Percentiles rank a stretch among this genome's conserved stretches.
phyloP scores from a whole-genome alignment of 2,113 vertebrate genomes.

The Sinocyclocheilus maitianheensis region DNA sequence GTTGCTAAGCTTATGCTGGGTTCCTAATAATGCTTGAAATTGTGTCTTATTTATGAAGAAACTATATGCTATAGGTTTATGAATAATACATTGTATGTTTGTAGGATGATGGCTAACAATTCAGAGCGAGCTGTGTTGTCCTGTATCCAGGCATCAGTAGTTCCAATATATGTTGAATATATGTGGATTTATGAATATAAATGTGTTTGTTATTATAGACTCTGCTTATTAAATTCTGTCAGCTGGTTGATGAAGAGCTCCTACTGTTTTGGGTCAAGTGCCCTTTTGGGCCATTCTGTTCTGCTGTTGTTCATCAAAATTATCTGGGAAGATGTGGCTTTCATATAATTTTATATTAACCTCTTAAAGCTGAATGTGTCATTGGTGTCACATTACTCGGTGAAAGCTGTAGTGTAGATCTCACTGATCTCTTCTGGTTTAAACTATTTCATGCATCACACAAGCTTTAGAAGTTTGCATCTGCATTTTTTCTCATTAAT shows the following conservation, averaged over 20 bases:
- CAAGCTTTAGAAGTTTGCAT: neutral
- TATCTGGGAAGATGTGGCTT: neutral
- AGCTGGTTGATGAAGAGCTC: neutral
- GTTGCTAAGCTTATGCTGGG: neutral
- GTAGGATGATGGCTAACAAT: no score
- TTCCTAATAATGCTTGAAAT: neutral
- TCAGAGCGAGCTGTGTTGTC: neutral
- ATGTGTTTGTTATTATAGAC: conserved; percentile 20
- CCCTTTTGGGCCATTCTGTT: neutral
- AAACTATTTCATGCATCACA: neutral
- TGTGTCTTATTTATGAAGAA: neutral
- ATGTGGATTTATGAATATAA: neutral
- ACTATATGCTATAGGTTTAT: conserved; percentile 2
- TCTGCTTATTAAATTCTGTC: neutral
- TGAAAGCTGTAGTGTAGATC: neutral
- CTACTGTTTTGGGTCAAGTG: conserved; percentile 25
- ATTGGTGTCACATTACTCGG: neutral
- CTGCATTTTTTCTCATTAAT: neutral
- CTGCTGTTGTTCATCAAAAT: neutral
- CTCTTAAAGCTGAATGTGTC: neutral
- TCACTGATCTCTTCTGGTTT: neutral
- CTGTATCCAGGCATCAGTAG: neutral
- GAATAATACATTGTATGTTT: conserved; percentile 1
- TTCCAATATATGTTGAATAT: neutral
- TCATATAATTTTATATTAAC: neutral